Base-by-base conservation (phyloP, 37 sponge, comb jelly and placozoan genomes). In the Hormiphora californensis region DNA sequence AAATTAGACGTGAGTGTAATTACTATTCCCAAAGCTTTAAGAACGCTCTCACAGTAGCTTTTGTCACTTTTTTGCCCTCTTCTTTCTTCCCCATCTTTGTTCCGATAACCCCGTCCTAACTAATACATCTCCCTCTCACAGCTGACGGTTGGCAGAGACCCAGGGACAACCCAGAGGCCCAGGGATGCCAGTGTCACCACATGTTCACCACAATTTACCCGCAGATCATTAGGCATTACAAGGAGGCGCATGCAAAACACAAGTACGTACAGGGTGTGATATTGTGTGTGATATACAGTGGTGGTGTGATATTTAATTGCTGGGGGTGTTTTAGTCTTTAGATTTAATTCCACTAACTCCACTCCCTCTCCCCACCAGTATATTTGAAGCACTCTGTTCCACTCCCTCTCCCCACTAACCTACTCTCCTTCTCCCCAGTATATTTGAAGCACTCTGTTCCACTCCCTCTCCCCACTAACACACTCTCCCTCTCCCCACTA, bases 181-280 rank as follows among this genome's bases (percentile, higher is more conserved):
- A 33, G 68, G 36, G 25, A 46, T 73, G 81, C 22, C 36, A 73
- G 22, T 73, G 81, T 40, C 81, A 73, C 25, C n/a, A 43, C 81
- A 73, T 93, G 41, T 86, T 92, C 61, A 73, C 91, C n/a, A 63
- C 86, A 22, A 90, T 95, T 36, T 95, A 93, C 86, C 96, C 96
- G 22, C 93, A 95, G 85, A 87, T 95, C 9, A 89, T 95, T 27
- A 12, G 90, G 21, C 96, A 95, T 46, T 95, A 91, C 92, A 92
- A 88, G 55, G 91, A 57, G 37, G 92, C 91, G 19, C 90, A 92
- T 0, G 54, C 90, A 54, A 87, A 63, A 27, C 68, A 86, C 33
- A 93, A 91, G 87, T 88, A 87, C 21, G 25, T 91, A 32, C 78
- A 87, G 32, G 91, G 91, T 63, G 88, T 91, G 55, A 87, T n/a